Evolutionary conservation across 30 jellyfish, hydroid and myxozoan genomes (phyloP), one percentile per base, ranked within the genome.

Genomic region (Catostylus mosaicus): DNA sequence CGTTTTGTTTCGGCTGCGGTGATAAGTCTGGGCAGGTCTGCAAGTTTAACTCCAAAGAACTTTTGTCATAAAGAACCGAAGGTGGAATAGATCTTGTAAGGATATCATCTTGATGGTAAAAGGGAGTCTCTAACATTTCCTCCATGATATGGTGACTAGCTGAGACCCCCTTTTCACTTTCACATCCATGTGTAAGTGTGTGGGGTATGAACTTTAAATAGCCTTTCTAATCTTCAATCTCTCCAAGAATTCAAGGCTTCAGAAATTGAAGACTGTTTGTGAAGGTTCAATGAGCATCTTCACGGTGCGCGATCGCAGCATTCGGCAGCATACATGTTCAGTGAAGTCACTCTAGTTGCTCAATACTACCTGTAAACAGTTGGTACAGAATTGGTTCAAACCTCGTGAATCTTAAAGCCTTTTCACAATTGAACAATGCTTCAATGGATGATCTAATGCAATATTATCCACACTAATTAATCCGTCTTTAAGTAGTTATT

Each of bases 101-200:
- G 54, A 87, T 88, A 35, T 94, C 99, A 67, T 94, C 99, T 35
- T 80, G 89, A n/a, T 82, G 92, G 82, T 94, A 94, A 76, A 94
- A 94, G 78, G 96, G 96, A 47, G 97, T 75, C 88, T 94, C 99
- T 60, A 94, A 68, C 78, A 87, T 89, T 27, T 88, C 99, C 62
- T 94, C 99, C 99, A 94, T 94, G 64, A 26, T 82, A 66, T 73
- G 94, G 77, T 54, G 76, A 62, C 47, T 46, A 71, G 84, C 73
- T 56, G 92, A 82, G 92, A 82, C 92, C 84, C 92, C 92, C 92
- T 57, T 60, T 80, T 50, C 68, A 11, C 77, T 23, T 56, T 23
- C 54, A 54, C 77, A 82, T 82, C 90, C 92, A 82, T 82, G 78
- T 24, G 86, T 67, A 46, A 34, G 69, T 34, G 65, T 61, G 10